These are phyloP conservation scores for Tiaroga cobitis DNA, from an alignment of 2,797 vertebrate genomes.

Conservation along the genomic window DNA sequence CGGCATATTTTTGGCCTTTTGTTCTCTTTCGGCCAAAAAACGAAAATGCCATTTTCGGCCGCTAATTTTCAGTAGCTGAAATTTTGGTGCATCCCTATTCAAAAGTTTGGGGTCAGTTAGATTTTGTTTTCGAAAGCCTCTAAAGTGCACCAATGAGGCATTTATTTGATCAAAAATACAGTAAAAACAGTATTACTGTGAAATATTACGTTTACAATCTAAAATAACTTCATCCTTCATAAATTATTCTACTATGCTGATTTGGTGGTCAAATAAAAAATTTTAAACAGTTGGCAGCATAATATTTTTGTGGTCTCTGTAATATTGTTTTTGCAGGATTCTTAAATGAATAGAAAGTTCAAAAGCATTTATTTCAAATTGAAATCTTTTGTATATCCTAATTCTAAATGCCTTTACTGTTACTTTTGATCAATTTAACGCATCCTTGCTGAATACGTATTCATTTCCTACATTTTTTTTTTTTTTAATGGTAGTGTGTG, in stretches of 20 bases:
- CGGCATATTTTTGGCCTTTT: no score
- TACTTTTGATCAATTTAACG: background rate
- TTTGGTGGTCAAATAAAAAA: background rate
- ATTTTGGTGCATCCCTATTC: background rate
- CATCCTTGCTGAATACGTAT: no score
- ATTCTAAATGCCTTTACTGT: background rate
- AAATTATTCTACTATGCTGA: background rate
- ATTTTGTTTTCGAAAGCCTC: background rate
- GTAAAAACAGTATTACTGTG: background rate
- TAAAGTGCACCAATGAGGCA: background rate
- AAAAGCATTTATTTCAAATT: background rate
- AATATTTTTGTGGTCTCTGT: background rate
- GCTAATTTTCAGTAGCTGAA: no score
- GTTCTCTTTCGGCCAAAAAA: no score
- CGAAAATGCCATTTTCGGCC: no score
- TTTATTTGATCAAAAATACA: background rate
- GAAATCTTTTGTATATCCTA: background rate
- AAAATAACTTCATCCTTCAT: background rate
- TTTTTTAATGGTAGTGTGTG: background rate
- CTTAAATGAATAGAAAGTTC: background rate
- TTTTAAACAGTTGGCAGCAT: background rate
- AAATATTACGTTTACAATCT: background rate
- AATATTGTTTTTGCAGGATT: background rate
- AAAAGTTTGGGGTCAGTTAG: background rate
- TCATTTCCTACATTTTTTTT: no score